Percentiles rank a stretch among this genome's conserved stretches.
Conservation (phyloP, 2,113 vertebrate species). For the Callipepla californica region DNA sequence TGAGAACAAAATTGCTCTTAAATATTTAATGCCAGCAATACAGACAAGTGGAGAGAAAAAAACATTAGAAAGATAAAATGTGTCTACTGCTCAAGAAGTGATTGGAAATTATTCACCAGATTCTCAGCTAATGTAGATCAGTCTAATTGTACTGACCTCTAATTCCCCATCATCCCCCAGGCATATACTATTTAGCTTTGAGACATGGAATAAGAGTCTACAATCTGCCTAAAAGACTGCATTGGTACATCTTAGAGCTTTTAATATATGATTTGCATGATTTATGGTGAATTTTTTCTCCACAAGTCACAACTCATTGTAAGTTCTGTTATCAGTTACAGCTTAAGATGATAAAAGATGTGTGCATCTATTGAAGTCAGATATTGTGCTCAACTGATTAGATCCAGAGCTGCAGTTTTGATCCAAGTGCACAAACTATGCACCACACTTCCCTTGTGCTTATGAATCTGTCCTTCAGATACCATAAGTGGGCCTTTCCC, state of each 20-base stretch:
- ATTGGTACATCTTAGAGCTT: background rate
- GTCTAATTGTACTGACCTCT: background rate
- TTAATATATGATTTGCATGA: background rate
- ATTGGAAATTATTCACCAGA: background rate
- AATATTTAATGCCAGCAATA: constrained; percentile 13
- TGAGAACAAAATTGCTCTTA: constrained; percentile 6
- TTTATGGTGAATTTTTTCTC: background rate
- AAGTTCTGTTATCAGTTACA: background rate
- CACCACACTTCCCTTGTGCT: constrained; percentile 1
- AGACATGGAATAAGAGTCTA: background rate
- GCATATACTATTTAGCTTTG: background rate
- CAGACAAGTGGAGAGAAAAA: background rate
- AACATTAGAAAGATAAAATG: background rate
- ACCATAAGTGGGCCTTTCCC: background rate
- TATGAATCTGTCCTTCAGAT: background rate
- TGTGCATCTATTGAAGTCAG: background rate
- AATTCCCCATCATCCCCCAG: background rate
- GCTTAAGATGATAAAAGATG: constrained; percentile 2
- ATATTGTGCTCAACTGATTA: background rate
- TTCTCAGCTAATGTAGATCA: background rate
- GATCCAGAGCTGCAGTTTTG: constrained; percentile 34
- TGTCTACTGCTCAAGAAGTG: background rate
- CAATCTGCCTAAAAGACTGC: background rate
- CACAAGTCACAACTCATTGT: background rate
- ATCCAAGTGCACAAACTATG: background rate